A percentile compares a stretch with the other conserved stretches of the same genome.
Evolutionary conservation across 2,113 vertebrate species (phyloP).

Genomic region (Cacatua alba): DNA sequence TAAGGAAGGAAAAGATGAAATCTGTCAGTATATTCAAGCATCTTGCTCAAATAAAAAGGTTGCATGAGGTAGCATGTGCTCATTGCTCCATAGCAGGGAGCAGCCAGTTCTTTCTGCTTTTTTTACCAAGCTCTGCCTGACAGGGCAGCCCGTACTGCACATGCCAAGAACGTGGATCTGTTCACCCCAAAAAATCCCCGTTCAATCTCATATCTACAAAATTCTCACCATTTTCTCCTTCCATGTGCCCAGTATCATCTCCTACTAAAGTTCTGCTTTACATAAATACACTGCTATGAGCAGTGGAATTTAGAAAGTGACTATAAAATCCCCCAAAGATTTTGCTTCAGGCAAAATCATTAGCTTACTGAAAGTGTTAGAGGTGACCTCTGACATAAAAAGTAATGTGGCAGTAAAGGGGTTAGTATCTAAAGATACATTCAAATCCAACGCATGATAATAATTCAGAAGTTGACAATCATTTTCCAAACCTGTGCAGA

Average conservation of each 20-base stretch:
- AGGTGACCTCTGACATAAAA: constrained; percentile 45
- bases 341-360: constrained; percentile 21
- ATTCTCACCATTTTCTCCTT: not conserved
- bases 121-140: not conserved
- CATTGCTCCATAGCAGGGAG: not conserved
- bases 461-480: constrained; percentile 29
- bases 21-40: not conserved
- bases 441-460: not conserved
- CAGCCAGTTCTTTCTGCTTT: not conserved
- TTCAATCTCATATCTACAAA: not conserved
- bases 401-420: constrained; percentile 23
- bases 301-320: not conserved
- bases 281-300: not conserved
- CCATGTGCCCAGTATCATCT: not conserved
- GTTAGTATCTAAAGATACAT: constrained; percentile 7
- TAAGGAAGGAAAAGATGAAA: not conserved
- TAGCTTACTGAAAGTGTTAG: not conserved
- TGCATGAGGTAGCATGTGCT: not conserved
- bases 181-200: not conserved
- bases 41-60: not conserved
- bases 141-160: not conserved
- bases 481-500: not conserved
- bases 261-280: not conserved
- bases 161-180: accelerated
- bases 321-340: not conserved